Conservation (phyloP, 2,797 vertebrate species). For the Coluber constrictor region DNA sequence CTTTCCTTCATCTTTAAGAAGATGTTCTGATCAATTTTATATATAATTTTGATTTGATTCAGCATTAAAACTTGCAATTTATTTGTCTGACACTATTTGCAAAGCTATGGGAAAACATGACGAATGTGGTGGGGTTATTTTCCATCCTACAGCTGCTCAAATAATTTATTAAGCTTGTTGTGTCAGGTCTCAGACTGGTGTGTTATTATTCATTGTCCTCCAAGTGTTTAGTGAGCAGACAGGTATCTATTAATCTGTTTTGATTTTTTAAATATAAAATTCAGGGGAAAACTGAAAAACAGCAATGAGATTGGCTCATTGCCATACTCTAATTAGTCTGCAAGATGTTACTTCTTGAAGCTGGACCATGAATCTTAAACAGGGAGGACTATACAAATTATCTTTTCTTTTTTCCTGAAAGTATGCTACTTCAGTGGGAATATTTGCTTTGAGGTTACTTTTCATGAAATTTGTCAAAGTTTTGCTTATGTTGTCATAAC, state of each 20-base stretch:
- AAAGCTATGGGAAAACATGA: background rate
- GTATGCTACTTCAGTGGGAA: background rate
- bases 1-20: background rate
- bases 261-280: background rate
- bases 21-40: constrained; percentile 10
- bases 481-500: background rate
- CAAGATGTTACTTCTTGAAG: background rate
- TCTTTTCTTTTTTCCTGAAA: background rate
- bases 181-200: background rate
- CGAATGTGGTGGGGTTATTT: background rate
- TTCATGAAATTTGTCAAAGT: background rate
- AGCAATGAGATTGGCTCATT: background rate
- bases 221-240: background rate
- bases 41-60: constrained; percentile 19
- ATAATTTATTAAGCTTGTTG: constrained; percentile 25
- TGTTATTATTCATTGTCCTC: constrained; percentile 18
- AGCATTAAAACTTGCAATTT: constrained; percentile 8
- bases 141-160: background rate
- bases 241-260: constrained; percentile 12
- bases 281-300: background rate
- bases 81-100: constrained; percentile 8
- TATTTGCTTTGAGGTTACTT: background rate
- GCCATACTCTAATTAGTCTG: background rate
- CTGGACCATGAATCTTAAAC: background rate
- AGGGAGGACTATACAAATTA: background rate